Evolutionary conservation across 2,797 vertebrate genomes (phyloP).

Genomic region (Tiaroga cobitis): DNA sequence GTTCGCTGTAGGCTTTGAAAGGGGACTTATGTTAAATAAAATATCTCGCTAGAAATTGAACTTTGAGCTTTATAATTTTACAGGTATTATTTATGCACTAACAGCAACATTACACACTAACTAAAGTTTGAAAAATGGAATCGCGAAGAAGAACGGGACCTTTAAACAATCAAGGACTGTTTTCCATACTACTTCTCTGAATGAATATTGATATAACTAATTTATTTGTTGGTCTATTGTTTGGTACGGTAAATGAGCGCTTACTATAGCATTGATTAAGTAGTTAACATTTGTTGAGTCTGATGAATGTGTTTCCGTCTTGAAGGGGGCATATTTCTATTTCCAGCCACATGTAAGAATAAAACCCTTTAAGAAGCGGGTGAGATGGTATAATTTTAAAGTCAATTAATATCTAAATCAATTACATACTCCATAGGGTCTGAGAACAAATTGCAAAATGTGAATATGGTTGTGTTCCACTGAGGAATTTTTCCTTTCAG

Average conservation of each 20-base stretch:
- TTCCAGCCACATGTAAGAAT: not conserved
- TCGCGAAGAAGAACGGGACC: too few relatives aligned
- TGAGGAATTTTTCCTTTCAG: constrained; percentile 17
- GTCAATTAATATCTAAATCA: constrained; percentile 11
- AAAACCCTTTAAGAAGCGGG: not conserved
- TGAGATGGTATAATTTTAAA: constrained; percentile 11
- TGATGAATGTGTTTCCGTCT: not conserved
- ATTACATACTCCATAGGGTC: constrained; percentile 10
- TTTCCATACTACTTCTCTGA: not conserved
- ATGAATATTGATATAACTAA: not conserved
- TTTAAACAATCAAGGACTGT: not conserved
- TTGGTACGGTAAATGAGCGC: not conserved
- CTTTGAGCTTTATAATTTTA: too few relatives aligned
- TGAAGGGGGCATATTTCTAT: not conserved
- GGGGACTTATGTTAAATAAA: too few relatives aligned
- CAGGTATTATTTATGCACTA: too few relatives aligned
- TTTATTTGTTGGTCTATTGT: not conserved
- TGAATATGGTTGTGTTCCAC: constrained; percentile 9
- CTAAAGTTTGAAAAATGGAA: too few relatives aligned
- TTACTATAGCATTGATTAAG: not conserved
- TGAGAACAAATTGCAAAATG: constrained; percentile 5
- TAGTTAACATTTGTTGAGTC: not conserved
- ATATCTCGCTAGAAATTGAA: too few relatives aligned
- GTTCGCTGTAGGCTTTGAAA: too few relatives aligned
- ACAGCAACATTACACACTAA: too few relatives aligned